phyloP scores from a whole-genome alignment of 2,888 invertebrate genomes.

The Spilarctia lutea region DNA sequence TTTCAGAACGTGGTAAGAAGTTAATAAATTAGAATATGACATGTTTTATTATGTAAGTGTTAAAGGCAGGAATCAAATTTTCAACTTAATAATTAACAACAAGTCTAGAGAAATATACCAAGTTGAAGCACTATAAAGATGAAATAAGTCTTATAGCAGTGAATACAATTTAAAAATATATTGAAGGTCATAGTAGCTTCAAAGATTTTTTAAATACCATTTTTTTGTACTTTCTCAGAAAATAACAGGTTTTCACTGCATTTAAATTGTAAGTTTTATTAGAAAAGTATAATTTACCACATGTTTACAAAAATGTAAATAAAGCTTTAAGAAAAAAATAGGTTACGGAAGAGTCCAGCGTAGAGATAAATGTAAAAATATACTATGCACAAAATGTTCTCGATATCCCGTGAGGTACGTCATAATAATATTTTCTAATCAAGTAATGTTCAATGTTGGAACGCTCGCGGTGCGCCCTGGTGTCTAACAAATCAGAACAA shows the following conservation, averaged over 20 bases:
- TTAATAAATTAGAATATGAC: no score
- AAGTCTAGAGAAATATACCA: no score
- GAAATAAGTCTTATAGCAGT: not conserved
- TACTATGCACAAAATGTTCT: conserved; percentile 13
- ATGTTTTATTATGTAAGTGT: no score
- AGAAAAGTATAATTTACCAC: no score
- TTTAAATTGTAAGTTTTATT: no score
- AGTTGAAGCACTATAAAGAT: no score
- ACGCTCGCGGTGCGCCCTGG: conserved; percentile 54
- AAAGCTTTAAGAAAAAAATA: not conserved
- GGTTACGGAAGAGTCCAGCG: not conserved
- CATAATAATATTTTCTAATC: conserved; percentile 66
- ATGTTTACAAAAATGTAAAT: not conserved
- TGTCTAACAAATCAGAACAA: conserved; percentile 78
- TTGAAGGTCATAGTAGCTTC: not conserved
- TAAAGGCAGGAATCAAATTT: no score
- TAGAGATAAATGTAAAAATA: not conserved
- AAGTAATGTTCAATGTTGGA: conserved; percentile 62
- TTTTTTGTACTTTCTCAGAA: no score
- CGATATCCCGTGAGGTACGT: conserved; percentile 43
- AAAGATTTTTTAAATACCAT: not conserved
- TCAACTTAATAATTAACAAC: no score
- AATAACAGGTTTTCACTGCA: no score
- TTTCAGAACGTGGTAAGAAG: no score
- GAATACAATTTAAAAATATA: not conserved